Evolutionary conservation across 2,113 vertebrate genomes (phyloP).

Genomic region (Bothrops jararaca): DNA sequence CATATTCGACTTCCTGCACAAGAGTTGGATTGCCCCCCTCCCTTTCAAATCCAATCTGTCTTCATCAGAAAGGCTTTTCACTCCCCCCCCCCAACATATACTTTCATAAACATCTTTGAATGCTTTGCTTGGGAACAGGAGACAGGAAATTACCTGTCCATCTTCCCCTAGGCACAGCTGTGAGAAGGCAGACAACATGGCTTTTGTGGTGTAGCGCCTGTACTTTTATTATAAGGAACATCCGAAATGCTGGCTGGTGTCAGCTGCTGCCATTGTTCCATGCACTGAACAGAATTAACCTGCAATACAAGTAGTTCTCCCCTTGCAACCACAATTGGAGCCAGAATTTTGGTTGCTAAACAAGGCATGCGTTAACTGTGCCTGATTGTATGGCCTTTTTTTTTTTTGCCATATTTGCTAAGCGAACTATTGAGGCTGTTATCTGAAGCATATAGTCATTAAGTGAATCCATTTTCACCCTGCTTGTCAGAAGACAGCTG

Average conservation of each 20-base stretch:
- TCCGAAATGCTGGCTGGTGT: neutral
- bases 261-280: neutral
- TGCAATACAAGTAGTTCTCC: neutral
- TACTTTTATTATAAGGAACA: neutral
- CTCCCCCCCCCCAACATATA: neutral
- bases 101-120: conserved; percentile 12
- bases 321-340: neutral
- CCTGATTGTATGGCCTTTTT: neutral
- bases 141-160: neutral
- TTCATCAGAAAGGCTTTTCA: neutral
- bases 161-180: neutral
- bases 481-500: neutral
- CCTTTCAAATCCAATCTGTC: conserved; percentile 9
- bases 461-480: neutral
- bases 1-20: neutral
- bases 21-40: neutral
- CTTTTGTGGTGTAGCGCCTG: neutral
- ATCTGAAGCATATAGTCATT: neutral
- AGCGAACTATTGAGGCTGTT: neutral
- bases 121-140: neutral
- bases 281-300: neutral
- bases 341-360: neutral
- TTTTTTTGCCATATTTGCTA: neutral
- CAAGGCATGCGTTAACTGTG: neutral
- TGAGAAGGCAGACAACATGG: neutral